phyloP scores from a whole-genome alignment of 2,113 vertebrate genomes.

The Nanorana parkeri region DNA sequence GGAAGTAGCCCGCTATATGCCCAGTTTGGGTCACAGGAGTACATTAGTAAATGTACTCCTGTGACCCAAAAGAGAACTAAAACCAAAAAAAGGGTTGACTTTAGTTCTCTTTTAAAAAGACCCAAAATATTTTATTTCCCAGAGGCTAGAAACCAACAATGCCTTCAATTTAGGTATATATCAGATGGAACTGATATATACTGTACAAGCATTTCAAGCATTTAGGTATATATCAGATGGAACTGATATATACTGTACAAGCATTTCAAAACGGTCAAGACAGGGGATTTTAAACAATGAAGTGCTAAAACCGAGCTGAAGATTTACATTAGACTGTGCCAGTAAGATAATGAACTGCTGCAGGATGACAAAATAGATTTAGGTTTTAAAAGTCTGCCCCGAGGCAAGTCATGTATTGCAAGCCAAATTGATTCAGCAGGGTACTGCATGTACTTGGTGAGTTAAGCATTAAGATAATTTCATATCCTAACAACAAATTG shows the following conservation, averaged over 20 bases:
- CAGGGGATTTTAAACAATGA: not conserved
- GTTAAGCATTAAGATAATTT: constrained; percentile 1
- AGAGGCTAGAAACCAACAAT: not conserved
- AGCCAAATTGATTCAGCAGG: constrained; percentile 21
- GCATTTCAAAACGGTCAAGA: not conserved
- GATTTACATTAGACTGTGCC: not conserved
- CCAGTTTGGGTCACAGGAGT: too few relatives aligned
- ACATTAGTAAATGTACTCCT: too few relatives aligned
- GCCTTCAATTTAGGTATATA: not conserved
- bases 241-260: too few relatives aligned
- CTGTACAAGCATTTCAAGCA: too few relatives aligned
- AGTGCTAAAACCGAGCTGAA: not conserved
- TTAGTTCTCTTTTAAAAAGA: too few relatives aligned
- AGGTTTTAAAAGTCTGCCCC: constrained; percentile 15
- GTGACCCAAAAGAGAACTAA: too few relatives aligned
- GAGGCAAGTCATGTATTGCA: constrained; percentile 17
- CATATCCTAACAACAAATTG: constrained; percentile 22
- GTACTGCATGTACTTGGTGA: not conserved
- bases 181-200: not conserved
- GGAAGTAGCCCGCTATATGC: too few relatives aligned
- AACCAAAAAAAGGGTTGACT: too few relatives aligned
- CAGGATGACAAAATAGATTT: not conserved
- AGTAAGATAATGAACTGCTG: not conserved
- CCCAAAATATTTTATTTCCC: too few relatives aligned
- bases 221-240: too few relatives aligned